Evolutionary conservation across 2,797 vertebrate genomes (phyloP), one percentile per base, ranked within the genome.

Genomic region (Halcyon smyrnensis): DNA sequence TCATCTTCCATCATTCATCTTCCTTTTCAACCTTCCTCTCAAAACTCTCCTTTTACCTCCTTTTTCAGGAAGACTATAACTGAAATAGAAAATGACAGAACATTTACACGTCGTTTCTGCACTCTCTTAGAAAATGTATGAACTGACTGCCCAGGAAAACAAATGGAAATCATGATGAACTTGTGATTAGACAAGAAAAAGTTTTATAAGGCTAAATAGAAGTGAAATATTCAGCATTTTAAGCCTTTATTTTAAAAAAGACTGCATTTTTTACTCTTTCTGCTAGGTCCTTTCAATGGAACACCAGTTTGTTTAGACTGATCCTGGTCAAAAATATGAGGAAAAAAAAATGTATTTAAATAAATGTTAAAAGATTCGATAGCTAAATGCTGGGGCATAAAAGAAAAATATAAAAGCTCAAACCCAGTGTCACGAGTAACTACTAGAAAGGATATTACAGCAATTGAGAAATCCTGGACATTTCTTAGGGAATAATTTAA

Each of bases 381-480:
- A 94, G 91, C 90, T 96, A 77, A 95, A 94, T 82, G 92, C 65
- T 63, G 65, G n/a, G 23, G 15, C 39, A 69, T 76, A 94, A 82
- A 89, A 86, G 46, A 70, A 53, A 86, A 84, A 62, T 53, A 86
- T 3, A 37, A 62, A 85, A 89, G 51, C 8, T 84, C 65, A 87
- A 97, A 95, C 64, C n/a, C 63, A 84, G 34, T 82, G 80, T 79
- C 90, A 96, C 88, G 39, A 75, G 56, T 88, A 89, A 68, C 27
- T n/a, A 93, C 73, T 21, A 90, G 60, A 84, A 89, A 91, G 51
- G 8, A 67, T 80, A 21, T 80, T 89, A 90, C 1, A 4, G 45
- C 67, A 91, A 64, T 17, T 43, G 54, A 92, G 45, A 89, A 30
- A 91, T 28, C 30, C 24, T 67, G 56, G 45, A 64, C 17, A 74